Conservation (phyloP, 2,797 vertebrate genomes). For the Tadarida brasiliensis region DNA sequence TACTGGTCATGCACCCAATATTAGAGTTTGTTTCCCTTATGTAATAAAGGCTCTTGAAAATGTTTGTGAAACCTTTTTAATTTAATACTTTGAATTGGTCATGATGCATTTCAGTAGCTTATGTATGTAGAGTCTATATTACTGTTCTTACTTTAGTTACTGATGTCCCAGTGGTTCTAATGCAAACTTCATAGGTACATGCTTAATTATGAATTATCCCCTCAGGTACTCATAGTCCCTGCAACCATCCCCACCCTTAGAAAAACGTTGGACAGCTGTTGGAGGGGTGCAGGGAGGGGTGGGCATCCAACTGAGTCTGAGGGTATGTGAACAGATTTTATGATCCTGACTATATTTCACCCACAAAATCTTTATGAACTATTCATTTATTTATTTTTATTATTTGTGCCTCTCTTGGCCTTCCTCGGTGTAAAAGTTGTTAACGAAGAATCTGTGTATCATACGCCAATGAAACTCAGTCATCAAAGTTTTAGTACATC, state of each 20-base stretch:
- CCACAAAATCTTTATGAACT: neutral
- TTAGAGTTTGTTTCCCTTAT: neutral
- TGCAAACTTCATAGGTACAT: neutral
- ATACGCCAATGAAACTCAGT: neutral
- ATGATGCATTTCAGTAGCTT: neutral
- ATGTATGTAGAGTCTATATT: neutral
- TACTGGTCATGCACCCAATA: neutral
- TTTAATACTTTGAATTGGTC: neutral
- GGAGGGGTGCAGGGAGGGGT: neutral
- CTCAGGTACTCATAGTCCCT: neutral
- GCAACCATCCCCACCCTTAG: neutral
- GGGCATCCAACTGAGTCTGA: neutral
- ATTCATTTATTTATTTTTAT: neutral
- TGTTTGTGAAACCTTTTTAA: neutral
- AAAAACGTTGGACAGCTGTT: neutral
- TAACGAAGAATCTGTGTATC: neutral
- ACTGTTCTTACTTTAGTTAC: neutral
- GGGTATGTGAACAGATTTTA: neutral
- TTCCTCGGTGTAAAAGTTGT: neutral
- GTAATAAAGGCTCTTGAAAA: neutral
- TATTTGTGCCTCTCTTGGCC: neutral
- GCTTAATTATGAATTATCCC: neutral
- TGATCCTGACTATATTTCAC: neutral
- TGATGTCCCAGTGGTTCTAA: neutral
- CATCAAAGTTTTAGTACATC: neutral